Percentiles rank a stretch among this genome's conserved stretches.
Evolutionary conservation across 2,888 invertebrate species (phyloP).

Genomic region (Megalurothrips usitatus): DNA sequence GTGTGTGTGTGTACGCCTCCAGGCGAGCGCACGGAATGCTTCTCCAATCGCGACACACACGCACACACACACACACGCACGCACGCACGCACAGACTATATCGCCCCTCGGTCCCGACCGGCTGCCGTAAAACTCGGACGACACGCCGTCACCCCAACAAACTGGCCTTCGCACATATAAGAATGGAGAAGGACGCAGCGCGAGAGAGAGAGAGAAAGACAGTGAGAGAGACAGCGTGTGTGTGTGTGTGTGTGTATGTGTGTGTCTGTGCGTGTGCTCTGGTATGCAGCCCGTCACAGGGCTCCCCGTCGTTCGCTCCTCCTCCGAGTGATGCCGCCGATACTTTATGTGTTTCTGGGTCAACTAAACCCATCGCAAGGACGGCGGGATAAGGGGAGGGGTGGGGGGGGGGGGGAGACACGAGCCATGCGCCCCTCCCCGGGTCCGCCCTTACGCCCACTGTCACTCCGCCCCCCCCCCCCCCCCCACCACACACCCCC

Average conservation of each 20-base stretch:
- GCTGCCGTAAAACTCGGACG: constrained; percentile 13
- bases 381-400: background rate
- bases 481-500: background rate
- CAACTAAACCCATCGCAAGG: constrained; percentile 8
- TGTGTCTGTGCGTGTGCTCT: background rate
- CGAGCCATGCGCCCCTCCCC: no score
- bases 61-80: background rate
- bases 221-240: background rate
- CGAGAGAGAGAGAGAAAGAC: background rate
- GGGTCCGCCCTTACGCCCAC: background rate
- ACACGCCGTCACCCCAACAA: constrained; percentile 16
- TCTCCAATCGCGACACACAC: constrained; percentile 16
- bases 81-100: background rate
- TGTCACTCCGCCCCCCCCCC: background rate
- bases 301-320: background rate
- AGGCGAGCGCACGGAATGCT: background rate
- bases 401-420: no score
- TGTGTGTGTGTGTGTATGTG: no score
- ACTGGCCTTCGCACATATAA: constrained; percentile 19
- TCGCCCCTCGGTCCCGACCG: background rate
- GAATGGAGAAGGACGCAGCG: background rate
- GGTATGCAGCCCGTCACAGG: background rate
- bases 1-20: background rate
- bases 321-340: background rate
- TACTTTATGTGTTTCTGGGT: constrained; percentile 24